These are phyloP conservation scores for Alfaro cultratus DNA, from an alignment of 2,797 vertebrate genomes.

Conservation along the genomic window DNA sequence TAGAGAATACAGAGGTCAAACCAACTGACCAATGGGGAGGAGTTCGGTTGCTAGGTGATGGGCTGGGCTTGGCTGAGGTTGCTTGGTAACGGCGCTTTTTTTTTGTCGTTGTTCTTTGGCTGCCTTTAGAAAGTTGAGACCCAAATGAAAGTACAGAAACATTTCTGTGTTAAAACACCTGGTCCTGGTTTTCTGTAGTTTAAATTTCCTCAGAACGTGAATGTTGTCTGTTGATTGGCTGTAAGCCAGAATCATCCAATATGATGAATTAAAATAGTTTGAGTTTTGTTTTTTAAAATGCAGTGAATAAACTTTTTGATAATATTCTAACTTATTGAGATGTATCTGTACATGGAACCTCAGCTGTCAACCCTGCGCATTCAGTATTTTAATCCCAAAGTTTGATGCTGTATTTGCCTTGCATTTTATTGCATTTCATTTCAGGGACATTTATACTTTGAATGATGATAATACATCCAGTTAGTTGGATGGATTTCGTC, in stretches of 20 bases:
- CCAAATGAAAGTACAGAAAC: no score
- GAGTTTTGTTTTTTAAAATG: not conserved
- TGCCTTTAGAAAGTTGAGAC: no score
- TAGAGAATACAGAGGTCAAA: no score
- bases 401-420: not conserved
- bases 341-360: not conserved
- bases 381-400: not conserved
- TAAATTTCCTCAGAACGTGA: not conserved
- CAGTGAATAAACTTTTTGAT: not conserved
- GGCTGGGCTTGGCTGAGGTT: no score
- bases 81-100: no score
- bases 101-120: no score
- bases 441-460: not conserved
- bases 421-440: not conserved
- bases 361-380: not conserved
- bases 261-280: not conserved
- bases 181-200: not conserved
- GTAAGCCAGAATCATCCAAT: not conserved
- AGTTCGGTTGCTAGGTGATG: no score
- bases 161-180: not conserved
- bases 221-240: not conserved
- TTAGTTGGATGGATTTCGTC: not conserved
- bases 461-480: not conserved
- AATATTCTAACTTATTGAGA: not conserved
- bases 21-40: no score